Percentiles rank a stretch among this genome's conserved stretches.
Evolutionary conservation across 2,113 vertebrate genomes (phyloP).

Genomic region (Dromaius novaehollandiae): DNA sequence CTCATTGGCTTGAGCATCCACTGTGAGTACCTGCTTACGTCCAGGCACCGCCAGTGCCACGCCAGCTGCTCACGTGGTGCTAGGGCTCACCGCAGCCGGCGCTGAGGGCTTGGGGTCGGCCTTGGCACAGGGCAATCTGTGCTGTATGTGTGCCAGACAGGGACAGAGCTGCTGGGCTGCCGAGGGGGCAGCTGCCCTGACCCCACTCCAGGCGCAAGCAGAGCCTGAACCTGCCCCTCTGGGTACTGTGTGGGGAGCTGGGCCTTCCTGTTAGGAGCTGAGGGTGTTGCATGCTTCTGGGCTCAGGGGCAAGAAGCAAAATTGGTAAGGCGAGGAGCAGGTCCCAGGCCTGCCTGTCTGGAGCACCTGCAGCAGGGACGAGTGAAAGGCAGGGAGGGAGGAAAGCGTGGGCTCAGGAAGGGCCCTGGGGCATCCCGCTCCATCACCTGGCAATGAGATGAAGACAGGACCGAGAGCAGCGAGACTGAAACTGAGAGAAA

Average conservation of each 20-base stretch:
- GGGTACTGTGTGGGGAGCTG: not conserved
- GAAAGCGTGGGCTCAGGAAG: not conserved
- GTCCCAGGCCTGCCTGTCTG: fast-evolving
- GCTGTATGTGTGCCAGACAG: too few relatives aligned
- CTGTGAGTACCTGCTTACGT: not conserved
- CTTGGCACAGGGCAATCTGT: fast-evolving
- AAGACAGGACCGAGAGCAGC: fast-evolving
- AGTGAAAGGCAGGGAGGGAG: not conserved
- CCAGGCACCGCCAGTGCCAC: not conserved
- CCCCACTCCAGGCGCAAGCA: too few relatives aligned
- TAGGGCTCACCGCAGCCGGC: too few relatives aligned
- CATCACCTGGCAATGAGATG: not conserved
- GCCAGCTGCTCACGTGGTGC: not conserved
- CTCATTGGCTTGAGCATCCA: not conserved
- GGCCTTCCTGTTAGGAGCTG: not conserved
- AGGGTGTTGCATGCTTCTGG: fast-evolving
- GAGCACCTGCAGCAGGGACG: not conserved
- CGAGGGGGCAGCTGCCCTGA: too few relatives aligned
- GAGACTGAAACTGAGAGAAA: not conserved
- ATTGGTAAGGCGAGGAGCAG: not conserved
- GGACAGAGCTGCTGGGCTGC: too few relatives aligned
- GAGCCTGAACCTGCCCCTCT: not conserved
- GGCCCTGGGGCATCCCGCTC: fast-evolving
- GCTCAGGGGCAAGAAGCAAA: not conserved
- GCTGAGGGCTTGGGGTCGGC: fast-evolving